phyloP scores from a whole-genome alignment of 1,140 invertebrate species.

The Neodiprion virginianus region DNA sequence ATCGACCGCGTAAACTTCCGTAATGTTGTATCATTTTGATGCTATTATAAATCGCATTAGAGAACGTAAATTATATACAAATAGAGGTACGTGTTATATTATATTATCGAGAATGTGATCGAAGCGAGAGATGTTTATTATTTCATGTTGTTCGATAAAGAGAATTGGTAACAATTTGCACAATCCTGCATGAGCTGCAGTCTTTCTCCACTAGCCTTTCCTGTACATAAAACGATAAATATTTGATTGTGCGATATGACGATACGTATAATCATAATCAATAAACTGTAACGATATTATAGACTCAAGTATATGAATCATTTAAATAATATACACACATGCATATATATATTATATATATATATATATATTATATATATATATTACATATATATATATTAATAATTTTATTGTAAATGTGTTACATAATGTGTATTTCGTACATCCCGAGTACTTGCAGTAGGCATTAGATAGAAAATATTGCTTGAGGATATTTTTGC shows the following conservation, averaged over 20 bases:
- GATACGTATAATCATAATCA: no score
- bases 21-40: background rate
- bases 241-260: background rate
- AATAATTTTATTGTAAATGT: conserved; percentile 28
- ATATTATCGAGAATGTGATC: background rate
- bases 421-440: conserved; percentile 13
- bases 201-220: conserved; percentile 8
- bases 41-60: background rate
- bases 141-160: conserved; percentile 11
- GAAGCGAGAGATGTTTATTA: background rate
- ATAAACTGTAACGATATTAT: no score
- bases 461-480: conserved; percentile 27
- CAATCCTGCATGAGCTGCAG: conserved; percentile 5
- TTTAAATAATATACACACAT: conserved; percentile 15
- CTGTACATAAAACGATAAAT: conserved; percentile 13
- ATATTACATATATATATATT: conserved; percentile 12
- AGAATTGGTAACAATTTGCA: conserved; percentile 15
- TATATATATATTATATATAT: no score
- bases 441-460: conserved; percentile 25
- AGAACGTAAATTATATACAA: background rate
- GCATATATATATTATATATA: background rate
- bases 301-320: background rate
- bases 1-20: background rate
- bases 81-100: background rate
- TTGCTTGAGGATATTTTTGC: conserved; percentile 38